These are phyloP conservation scores for Polypterus bichir DNA, from an alignment of 2,113 vertebrate species.

Conservation along the genomic window DNA sequence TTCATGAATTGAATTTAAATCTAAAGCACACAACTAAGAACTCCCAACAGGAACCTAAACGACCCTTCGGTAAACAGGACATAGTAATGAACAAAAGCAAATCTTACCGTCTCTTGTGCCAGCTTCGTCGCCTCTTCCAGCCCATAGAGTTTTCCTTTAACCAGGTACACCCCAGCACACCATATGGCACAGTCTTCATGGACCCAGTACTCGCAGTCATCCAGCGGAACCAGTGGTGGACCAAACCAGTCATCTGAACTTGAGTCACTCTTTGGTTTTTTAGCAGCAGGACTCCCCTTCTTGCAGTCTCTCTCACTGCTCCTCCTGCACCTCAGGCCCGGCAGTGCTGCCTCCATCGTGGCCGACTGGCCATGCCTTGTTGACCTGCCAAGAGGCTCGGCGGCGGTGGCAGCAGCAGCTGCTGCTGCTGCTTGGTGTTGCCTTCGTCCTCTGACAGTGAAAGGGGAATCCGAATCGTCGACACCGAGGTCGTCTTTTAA, in stretches of 20 bases:
- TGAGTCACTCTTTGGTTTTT: slow-evolving; percentile 27
- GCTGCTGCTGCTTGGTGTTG: neutral
- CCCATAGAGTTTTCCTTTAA: slow-evolving; percentile 54
- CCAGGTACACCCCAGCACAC: slow-evolving; percentile 54
- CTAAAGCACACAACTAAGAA: too few species aligned
- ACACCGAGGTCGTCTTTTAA: slow-evolving; percentile 29
- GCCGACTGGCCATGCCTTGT: slow-evolving; percentile 15
- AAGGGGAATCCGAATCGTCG: slow-evolving; percentile 42
- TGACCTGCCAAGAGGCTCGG: neutral
- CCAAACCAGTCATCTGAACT: slow-evolving; percentile 47
- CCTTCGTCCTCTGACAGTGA: slow-evolving; percentile 21
- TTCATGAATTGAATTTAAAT: too few species aligned
- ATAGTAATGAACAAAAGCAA: neutral
- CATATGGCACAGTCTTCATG: slow-evolving; percentile 61
- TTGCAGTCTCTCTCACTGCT: slow-evolving; percentile 5
- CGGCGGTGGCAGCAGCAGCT: neutral
- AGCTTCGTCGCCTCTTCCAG: slow-evolving; percentile 50
- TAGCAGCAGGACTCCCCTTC: slow-evolving; percentile 31
- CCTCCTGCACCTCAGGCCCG: slow-evolving; percentile 18
- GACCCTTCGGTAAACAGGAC: too few species aligned
- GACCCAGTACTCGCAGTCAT: slow-evolving; percentile 53
- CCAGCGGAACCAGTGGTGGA: slow-evolving; percentile 43
- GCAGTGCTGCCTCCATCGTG: slow-evolving; percentile 20
- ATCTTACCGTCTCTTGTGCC: slow-evolving; percentile 49
- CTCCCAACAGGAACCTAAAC: too few species aligned